phyloP scores from a whole-genome alignment of 2,888 invertebrate genomes.

The Caenorhabditis sp. region DNA sequence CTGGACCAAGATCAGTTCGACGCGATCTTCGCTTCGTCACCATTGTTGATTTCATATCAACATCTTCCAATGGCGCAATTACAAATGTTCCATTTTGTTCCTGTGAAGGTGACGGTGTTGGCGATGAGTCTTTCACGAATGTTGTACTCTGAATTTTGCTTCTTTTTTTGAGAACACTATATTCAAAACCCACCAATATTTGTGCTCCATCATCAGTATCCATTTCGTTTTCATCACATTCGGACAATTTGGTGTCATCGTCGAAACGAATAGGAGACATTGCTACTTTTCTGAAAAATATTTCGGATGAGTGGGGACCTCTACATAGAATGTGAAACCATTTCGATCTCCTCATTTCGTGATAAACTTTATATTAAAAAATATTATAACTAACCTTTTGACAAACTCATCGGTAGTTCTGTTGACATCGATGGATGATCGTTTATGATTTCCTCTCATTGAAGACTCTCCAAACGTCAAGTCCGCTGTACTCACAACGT shows the following conservation, averaged over 20 bases:
- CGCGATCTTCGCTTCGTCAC: conserved; percentile 6
- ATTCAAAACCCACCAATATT: background rate
- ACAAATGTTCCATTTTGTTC: background rate
- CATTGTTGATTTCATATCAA: conserved; percentile 10
- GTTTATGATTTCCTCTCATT: background rate
- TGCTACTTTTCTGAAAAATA: conserved; percentile 16
- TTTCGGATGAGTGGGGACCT: too few species aligned
- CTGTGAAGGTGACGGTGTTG: background rate
- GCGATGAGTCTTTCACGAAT: conserved; percentile 9
- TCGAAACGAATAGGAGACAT: conserved; percentile 32
- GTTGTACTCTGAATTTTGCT: conserved; percentile 5
- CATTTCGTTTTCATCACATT: conserved; percentile 18
- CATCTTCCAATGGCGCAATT: conserved; percentile 2
- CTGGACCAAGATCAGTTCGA: conserved; percentile 27
- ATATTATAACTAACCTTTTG: conserved; percentile 10
- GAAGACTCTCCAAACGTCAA: conserved; percentile 22
- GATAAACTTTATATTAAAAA: too few species aligned
- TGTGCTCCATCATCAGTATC: background rate
- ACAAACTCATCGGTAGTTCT: conserved; percentile 17
- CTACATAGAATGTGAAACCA: too few species aligned
- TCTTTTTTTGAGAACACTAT: conserved; percentile 14
- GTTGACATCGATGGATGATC: conserved; percentile 12
- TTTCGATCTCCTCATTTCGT: too few species aligned
- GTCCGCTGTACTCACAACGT: conserved; percentile 27
- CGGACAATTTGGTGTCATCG: conserved; percentile 23